A percentile compares a stretch with the other conserved stretches of the same genome.
Conservation (phyloP, 2,113 vertebrate genomes). For the Mastomys natalensis region DNA sequence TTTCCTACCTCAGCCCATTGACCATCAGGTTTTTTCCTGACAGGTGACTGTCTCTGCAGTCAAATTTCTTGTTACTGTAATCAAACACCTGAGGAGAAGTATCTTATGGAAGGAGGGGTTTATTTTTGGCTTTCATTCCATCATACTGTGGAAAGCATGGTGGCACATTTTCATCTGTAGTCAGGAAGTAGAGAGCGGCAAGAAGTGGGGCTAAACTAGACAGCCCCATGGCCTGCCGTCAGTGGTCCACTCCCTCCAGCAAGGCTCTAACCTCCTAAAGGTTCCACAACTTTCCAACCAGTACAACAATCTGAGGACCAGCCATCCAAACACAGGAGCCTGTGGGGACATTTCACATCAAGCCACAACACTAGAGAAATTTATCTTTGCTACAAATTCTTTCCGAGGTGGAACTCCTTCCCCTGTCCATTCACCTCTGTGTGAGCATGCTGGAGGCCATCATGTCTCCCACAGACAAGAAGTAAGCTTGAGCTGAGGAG, state of each 20-base stretch:
- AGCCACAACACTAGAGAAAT: not conserved
- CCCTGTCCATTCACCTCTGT: not conserved
- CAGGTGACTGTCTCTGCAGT: no score
- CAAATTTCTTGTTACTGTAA: not conserved
- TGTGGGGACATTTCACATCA: not conserved
- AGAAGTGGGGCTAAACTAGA: not conserved
- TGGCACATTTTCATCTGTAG: not conserved
- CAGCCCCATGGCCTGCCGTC: not conserved
- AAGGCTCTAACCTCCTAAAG: not conserved
- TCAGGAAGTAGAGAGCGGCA: not conserved
- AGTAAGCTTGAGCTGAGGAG: not conserved
- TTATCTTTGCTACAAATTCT: fast-evolving
- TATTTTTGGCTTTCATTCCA: not conserved
- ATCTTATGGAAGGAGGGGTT: not conserved
- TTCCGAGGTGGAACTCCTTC: no score
- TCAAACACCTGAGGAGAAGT: not conserved
- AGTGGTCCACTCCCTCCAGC: not conserved
- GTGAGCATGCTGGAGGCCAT: not conserved
- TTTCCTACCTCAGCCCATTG: no score
- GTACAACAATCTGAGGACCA: no score
- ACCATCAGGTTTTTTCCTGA: no score
- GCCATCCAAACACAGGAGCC: not conserved
- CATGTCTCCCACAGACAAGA: not conserved
- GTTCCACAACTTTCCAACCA: not conserved
- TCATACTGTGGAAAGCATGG: not conserved